Conservation (phyloP, 2,888 invertebrate species). For the Eupelmus urozonus region DNA sequence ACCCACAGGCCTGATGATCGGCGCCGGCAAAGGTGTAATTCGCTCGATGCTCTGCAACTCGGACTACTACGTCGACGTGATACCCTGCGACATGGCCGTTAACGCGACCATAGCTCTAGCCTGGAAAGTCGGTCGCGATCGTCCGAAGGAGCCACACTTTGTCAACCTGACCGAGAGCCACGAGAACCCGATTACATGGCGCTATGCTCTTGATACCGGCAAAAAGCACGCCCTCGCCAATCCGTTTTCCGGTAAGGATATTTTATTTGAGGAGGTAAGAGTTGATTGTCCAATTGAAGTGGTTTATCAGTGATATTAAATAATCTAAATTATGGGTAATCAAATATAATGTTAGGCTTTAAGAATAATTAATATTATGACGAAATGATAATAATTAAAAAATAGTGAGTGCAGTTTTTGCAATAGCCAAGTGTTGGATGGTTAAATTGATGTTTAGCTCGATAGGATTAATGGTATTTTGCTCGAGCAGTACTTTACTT, state of each 20-base stretch:
- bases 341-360: no score
- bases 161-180: constrained; percentile 89
- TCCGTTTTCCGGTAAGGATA: constrained; percentile 77
- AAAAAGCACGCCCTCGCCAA: constrained; percentile 80
- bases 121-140: constrained; percentile 80
- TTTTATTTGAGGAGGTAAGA: no score
- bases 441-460: not conserved
- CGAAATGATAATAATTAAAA: not conserved
- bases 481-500: not conserved
- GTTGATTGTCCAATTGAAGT: no score
- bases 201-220: constrained; percentile 86
- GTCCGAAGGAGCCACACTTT: constrained; percentile 79
- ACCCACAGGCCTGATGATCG: constrained; percentile 90
- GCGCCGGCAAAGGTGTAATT: constrained; percentile 90
- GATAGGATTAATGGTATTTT: not conserved
- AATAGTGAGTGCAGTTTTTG: not conserved
- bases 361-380: no score
- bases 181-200: constrained; percentile 91
- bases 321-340: no score
- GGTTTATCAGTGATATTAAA: no score
- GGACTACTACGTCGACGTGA: constrained; percentile 82
- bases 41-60: constrained; percentile 89
- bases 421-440: not conserved
- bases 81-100: constrained; percentile 89
- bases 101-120: constrained; percentile 88